phyloP scores from a whole-genome alignment of 1,140 invertebrate species.

The Plutomurus gul region DNA sequence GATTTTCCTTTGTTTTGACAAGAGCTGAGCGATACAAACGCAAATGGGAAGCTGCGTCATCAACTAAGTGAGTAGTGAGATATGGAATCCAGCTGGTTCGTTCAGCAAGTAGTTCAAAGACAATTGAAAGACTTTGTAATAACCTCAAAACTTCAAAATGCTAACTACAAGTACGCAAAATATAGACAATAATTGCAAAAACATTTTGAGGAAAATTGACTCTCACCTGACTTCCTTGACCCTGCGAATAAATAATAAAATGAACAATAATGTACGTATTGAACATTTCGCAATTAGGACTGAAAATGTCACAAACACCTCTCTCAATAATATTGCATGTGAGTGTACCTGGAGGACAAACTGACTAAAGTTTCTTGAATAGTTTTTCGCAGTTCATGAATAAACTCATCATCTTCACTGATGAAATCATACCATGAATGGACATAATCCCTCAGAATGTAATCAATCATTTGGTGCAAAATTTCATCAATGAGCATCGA shows the following conservation, averaged over 20 bases:
- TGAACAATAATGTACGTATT: background rate
- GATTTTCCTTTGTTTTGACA: slow-evolving; percentile 64
- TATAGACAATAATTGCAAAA: no score
- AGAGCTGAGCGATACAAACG: slow-evolving; percentile 77
- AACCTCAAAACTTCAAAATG: no score
- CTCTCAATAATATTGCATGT: background rate
- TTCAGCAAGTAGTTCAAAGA: no score
- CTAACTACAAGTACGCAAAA: no score
- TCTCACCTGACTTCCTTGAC: slow-evolving; percentile 83
- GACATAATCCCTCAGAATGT: slow-evolving; percentile 77
- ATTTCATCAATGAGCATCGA: slow-evolving; percentile 72
- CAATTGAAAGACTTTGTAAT: no score
- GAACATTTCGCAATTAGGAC: no score
- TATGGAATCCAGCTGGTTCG: slow-evolving; percentile 90
- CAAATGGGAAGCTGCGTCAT: slow-evolving; percentile 87
- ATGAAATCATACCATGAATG: slow-evolving; percentile 72
- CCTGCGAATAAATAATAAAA: slow-evolving; percentile 59
- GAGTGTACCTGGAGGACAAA: slow-evolving; percentile 64
- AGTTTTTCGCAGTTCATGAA: slow-evolving; percentile 61
- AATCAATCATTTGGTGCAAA: slow-evolving; percentile 73
- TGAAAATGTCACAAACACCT: background rate
- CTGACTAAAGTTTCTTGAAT: slow-evolving; percentile 63
- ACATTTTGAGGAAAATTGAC: no score
- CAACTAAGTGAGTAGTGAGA: slow-evolving; percentile 81
- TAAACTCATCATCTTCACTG: slow-evolving; percentile 64